Conservation (phyloP, 2,888 invertebrate species). For the Philereme vetulata region DNA sequence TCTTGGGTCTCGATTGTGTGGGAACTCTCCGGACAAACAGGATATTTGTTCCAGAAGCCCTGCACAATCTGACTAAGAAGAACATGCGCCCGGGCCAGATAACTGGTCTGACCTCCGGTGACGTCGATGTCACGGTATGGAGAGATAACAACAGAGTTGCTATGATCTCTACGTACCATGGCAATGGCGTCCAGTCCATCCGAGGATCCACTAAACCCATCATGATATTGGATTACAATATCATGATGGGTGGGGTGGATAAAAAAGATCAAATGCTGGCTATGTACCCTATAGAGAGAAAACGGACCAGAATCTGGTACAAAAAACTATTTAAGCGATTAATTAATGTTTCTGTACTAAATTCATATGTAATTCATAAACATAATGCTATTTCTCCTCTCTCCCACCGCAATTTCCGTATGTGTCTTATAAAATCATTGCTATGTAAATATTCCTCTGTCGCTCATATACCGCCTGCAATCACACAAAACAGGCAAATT, state of each 20-base stretch:
- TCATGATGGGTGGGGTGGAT: slow-evolving; percentile 33
- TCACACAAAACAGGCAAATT: slow-evolving; percentile 1
- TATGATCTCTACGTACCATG: slow-evolving; percentile 33
- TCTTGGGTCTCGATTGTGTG: slow-evolving; percentile 38
- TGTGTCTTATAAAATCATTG: slow-evolving; percentile 14
- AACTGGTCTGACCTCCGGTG: slow-evolving; percentile 20
- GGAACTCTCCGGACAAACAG: slow-evolving; percentile 32
- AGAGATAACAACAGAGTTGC: slow-evolving; percentile 23
- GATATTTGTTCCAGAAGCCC: slow-evolving; percentile 16
- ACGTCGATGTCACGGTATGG: slow-evolving; percentile 30
- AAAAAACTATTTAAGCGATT: slow-evolving; percentile 25
- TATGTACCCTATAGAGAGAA: slow-evolving; percentile 41
- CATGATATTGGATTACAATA: slow-evolving; percentile 32
- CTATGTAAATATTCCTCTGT: slow-evolving; percentile 10
- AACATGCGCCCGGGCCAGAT: slow-evolving; percentile 21
- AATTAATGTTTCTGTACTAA: slow-evolving; percentile 32
- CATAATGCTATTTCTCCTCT: slow-evolving; percentile 13
- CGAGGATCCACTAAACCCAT: slow-evolving; percentile 28
- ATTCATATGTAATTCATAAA: slow-evolving; percentile 30
- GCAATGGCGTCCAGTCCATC: slow-evolving; percentile 12
- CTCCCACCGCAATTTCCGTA: background rate
- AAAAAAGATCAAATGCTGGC: slow-evolving; percentile 38
- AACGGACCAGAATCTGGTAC: slow-evolving; percentile 38
- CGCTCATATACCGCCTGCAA: slow-evolving; percentile 4
- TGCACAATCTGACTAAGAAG: slow-evolving; percentile 12